Base-by-base conservation (phyloP, 2,797 vertebrate genomes). In the Myotis findleyi region DNA sequence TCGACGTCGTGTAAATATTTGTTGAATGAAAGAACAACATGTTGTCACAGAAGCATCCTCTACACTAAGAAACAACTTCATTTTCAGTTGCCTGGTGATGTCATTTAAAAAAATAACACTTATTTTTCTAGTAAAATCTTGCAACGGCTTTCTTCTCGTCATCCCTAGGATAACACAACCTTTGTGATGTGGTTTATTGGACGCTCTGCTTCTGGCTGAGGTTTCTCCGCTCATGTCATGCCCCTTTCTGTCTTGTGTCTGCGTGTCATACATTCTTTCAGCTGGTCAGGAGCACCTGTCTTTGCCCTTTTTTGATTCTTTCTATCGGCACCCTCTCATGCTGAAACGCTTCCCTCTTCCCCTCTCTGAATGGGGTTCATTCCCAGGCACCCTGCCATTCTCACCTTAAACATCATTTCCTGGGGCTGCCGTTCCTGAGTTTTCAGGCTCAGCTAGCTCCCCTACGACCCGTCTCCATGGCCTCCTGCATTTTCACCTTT, bases 21-120 rank as follows among this genome's bases (percentile, higher is more conserved):
- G 38, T 16, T 80, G 59, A 83, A 69, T 16, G 7, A 62, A 82
- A 87, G 41, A 66, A 81, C 14, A 87, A 53, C 4, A 21, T 3
- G 2, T 16, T 51, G 27, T 20, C 49, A 85, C n/a, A 47, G 53
- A 80, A 57, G 62, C 30, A 38, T 49, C 51, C 47, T 85, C 12
- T n/a, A 5, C 30, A 73, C 10, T 1, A 44, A 85, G 87, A 33
- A 81, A 2, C 51, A 82, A 83, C n/a, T 68, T 91, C 59, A 55
- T 55, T 81, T 76, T 88, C 44, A 33, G 3, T n/a, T 51, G 30
- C 16, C 41, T 79, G 14, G 38, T 75, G 69, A 79, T n/a, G 13
- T 36, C 44, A 51, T 47, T 87, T 84, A 11, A 44, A n/a, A 89
- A 96, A 81, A 81, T 3, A 53, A 44, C 76, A 62, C 7, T n/a